Evolutionary conservation across 2,113 vertebrate species (phyloP).

Genomic region (Puntigrus tetrazona): DNA sequence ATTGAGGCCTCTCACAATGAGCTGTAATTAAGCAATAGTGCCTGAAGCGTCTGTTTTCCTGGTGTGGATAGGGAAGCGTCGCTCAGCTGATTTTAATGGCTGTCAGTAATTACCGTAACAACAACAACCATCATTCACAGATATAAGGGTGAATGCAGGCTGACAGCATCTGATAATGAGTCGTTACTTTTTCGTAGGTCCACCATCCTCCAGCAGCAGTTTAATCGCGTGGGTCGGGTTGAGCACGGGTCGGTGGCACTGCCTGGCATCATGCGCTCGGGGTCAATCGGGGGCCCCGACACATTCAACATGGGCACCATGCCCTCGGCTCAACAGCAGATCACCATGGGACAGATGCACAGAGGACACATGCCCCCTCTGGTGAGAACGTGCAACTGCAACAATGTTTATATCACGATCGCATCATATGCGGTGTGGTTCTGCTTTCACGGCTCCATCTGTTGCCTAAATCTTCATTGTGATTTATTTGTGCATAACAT

Average conservation of each 20-base stretch:
- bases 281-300: slow-evolving; percentile 91
- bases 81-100: slow-evolving; percentile 33
- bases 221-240: slow-evolving; percentile 89
- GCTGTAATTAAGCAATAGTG: slow-evolving; percentile 71
- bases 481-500: not conserved
- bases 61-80: slow-evolving; percentile 50
- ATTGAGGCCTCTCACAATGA: slow-evolving; percentile 69
- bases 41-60: slow-evolving; percentile 63
- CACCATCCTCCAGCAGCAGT: slow-evolving; percentile 97
- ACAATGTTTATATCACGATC: not conserved
- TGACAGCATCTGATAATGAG: not conserved
- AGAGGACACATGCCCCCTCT: slow-evolving; percentile 96
- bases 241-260: slow-evolving; percentile 93
- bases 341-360: slow-evolving; percentile 97
- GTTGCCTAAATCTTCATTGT: not conserved
- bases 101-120: slow-evolving; percentile 18
- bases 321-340: slow-evolving; percentile 94
- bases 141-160: not conserved
- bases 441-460: slow-evolving; percentile 19
- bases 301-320: slow-evolving; percentile 92
- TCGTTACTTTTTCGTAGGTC: slow-evolving; percentile 71
- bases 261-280: slow-evolving; percentile 93
- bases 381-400: slow-evolving; percentile 75
- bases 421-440: not conserved
- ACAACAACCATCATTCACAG: not conserved